Evolutionary conservation across 2,888 invertebrate genomes (phyloP).

Genomic region (Tiphia femorata): DNA sequence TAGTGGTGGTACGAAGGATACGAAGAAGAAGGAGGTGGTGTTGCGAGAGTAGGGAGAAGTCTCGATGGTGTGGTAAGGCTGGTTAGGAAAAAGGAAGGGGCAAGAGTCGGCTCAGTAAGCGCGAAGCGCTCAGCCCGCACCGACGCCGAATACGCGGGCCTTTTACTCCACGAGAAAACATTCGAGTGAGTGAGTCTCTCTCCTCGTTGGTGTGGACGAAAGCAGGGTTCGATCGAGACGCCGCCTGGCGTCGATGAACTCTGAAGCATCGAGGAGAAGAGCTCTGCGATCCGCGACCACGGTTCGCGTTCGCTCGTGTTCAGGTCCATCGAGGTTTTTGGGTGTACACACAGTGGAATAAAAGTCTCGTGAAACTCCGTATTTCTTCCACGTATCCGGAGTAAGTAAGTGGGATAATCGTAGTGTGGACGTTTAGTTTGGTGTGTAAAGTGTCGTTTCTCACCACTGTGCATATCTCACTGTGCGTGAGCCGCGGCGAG

Average conservation of each 20-base stretch:
- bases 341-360: no score
- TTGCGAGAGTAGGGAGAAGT: conserved; percentile 9
- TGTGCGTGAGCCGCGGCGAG: no score
- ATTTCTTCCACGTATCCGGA: no score
- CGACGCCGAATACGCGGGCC: conserved; percentile 23
- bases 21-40: not conserved
- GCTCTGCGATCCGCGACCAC: not conserved
- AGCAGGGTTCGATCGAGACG: not conserved
- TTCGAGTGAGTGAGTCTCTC: not conserved
- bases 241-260: not conserved
- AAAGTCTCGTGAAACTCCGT: no score
- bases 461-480: no score
- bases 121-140: conserved; percentile 51
- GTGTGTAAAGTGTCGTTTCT: no score
- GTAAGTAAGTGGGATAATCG: no score
- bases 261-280: not conserved
- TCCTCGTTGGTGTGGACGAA: not conserved
- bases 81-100: conserved; percentile 33
- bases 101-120: conserved; percentile 52
- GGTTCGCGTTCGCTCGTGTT: no score
- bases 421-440: no score
- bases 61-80: not conserved
- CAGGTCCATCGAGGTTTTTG: no score
- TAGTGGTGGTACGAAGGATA: no score
- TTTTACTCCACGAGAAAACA: no score